Evolutionary conservation across 2,797 vertebrate species (phyloP), one percentile per base, ranked within the genome.

Genomic region (Sebastes diaconus): DNA sequence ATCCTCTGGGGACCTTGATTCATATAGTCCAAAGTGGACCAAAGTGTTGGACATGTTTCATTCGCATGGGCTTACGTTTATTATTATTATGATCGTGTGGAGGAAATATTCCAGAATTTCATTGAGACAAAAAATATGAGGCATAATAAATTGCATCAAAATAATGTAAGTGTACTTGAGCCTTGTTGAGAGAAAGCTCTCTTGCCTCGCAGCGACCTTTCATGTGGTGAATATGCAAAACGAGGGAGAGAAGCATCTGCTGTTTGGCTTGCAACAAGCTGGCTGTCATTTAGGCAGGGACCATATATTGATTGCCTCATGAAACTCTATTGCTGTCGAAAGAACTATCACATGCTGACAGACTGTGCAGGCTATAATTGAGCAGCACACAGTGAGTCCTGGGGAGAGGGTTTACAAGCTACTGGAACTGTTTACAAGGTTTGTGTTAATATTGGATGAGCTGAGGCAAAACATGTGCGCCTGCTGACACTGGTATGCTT

Each of bases 201-300:
- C 57, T 34, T 29, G 30, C 73, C 55, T 61, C 54, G 29, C 61
- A 50, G 72, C 8, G 14, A 67, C 79, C 76, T 73, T 68, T 82
- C 55, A 70, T 75, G 73, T 72, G 61, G 73, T 42, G 59, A 75
- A 88, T 78, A 83, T 85, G 80, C 74, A 85, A 65, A 88, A 71
- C 13, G 20, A 42, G 55, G 27, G 30, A 77, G 73, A 68, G 70
- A 68, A 85, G 70, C 83, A 83, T 83, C 77, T 80, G 80, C 74
- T 83, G 77, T 75, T 85, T 80, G 72, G 76, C 72, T 87, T n/a
- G 22, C 80, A 77, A 80, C 83, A 75, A 84, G 76, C 76, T 65
- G 77, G 68, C 68, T 77, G 79, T 66, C 79, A 73, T 82, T 76
- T 63, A 73, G 72, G 61, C 68, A 70, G 77, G 20, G 64, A 74